Evolutionary conservation across 1,140 invertebrate species (phyloP).

Genomic region (Heliconius nattereri): DNA sequence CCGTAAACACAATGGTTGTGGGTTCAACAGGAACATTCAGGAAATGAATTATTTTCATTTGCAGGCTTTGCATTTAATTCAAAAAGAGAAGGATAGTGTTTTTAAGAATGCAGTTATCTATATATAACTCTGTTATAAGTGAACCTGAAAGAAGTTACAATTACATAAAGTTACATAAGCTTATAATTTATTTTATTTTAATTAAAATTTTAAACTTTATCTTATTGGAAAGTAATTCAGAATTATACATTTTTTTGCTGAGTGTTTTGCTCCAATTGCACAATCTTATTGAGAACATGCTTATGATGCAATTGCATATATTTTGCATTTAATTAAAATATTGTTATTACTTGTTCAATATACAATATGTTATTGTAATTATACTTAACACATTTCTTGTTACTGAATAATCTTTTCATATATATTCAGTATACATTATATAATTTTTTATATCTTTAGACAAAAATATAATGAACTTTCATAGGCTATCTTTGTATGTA

Average conservation of each 20-base stretch:
- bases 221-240: conserved; percentile 6
- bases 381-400: neutral
- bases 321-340: neutral
- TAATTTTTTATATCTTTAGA: neutral
- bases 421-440: neutral
- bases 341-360: neutral
- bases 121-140: neutral
- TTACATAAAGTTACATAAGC: too few relatives aligned
- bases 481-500: neutral
- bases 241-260: neutral
- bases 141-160: neutral
- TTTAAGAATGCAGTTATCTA: too few relatives aligned
- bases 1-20: too few relatives aligned
- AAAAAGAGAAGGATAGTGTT: too few relatives aligned
- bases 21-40: too few relatives aligned
- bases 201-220: neutral
- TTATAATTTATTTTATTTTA: neutral
- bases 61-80: too few relatives aligned
- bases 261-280: conserved; percentile 2
- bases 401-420: neutral
- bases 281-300: conserved; percentile 9
- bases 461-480: neutral
- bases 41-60: too few relatives aligned
- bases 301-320: neutral
- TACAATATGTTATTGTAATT: neutral